Base-by-base conservation (phyloP, 2,797 vertebrate species). In the Melanogrammus aeglefinus region DNA sequence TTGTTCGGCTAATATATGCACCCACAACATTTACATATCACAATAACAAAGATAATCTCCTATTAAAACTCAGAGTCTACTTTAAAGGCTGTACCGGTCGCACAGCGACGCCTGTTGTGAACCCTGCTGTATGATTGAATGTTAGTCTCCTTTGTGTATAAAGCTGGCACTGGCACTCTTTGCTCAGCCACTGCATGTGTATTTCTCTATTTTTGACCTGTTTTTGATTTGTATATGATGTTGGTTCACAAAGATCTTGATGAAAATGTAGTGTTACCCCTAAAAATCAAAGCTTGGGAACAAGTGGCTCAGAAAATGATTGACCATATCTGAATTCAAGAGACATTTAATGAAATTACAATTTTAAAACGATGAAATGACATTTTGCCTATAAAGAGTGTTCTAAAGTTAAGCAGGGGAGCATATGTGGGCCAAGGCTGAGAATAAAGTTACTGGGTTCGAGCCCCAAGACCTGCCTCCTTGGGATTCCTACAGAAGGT, bases 1-100 rank as follows among this genome's bases (percentile, higher is more conserved):
- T 69, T 27, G 63, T 27, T 13, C 10, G 10, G 39, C 16, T 16
- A n/a, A 47, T 29, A 71, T 47, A 66, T 69, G 63, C 18, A 21
- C 33, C 16, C 29, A n/a, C 21, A 57, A 80, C 41, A 44, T 5
- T 33, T 57, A 44, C 71, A 72, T n/a, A 71, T 72, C 63, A 39
- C 18, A 75, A 69, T 69, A 69, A 69, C 63, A 69, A 69, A 69
- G 63, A 69, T 69, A 69, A 69, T 69, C 63, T 69, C 63, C 6
- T 13, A 69, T 27, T 27, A 12, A 69, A 69, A 69, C 63, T 69
- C 12, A 2, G 63, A 69, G 1, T 27, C 24, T 21, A 24, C 57
- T 63, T n/a, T 10, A 27, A 69, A 27, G 63, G 63, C 63, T 12
- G 24, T 13, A 27, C 63, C 24, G 27, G 24, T 69, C 24, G 24